phyloP scores from a whole-genome alignment of 2,888 invertebrate species.

The Antheraea yamamai region DNA sequence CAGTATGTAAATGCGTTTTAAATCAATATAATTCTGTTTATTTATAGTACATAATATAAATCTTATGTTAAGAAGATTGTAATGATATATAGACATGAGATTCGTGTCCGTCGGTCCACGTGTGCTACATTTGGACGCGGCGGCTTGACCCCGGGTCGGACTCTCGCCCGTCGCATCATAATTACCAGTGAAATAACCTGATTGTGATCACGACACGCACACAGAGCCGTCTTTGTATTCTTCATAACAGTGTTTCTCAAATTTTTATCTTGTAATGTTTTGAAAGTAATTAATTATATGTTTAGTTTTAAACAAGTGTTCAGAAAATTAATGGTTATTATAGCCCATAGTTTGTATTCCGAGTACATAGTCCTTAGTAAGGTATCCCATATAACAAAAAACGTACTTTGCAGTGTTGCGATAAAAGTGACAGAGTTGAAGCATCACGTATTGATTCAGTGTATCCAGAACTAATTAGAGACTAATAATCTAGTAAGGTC shows the following conservation, averaged over 20 bases:
- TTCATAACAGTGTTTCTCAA: constrained; percentile 55
- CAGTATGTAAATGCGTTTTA: too few species aligned
- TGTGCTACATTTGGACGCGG: constrained; percentile 60
- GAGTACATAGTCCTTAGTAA: too few species aligned
- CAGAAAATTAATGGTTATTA: too few species aligned
- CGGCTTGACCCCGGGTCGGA: constrained; percentile 71
- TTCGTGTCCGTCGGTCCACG: constrained; percentile 57
- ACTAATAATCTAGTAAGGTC: too few species aligned
- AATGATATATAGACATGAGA: constrained; percentile 51
- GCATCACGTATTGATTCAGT: too few species aligned
- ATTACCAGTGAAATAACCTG: constrained; percentile 82
- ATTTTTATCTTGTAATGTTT: constrained; percentile 13
- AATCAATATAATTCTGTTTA: neutral
- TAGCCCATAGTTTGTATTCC: too few species aligned
- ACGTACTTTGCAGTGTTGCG: too few species aligned
- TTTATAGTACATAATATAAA: neutral
- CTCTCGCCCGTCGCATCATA: constrained; percentile 76
- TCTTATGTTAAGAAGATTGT: neutral
- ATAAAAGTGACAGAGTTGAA: too few species aligned
- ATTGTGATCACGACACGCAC: constrained; percentile 79
- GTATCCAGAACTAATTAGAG: too few species aligned
- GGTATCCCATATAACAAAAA: too few species aligned
- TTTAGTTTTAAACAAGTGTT: too few species aligned
- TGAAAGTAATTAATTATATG: neutral
- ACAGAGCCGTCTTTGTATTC: constrained; percentile 61